Percentiles rank a stretch among this genome's conserved stretches.
phyloP scores from a whole-genome alignment of 2,888 invertebrate species.

The Cetonia aurata region DNA sequence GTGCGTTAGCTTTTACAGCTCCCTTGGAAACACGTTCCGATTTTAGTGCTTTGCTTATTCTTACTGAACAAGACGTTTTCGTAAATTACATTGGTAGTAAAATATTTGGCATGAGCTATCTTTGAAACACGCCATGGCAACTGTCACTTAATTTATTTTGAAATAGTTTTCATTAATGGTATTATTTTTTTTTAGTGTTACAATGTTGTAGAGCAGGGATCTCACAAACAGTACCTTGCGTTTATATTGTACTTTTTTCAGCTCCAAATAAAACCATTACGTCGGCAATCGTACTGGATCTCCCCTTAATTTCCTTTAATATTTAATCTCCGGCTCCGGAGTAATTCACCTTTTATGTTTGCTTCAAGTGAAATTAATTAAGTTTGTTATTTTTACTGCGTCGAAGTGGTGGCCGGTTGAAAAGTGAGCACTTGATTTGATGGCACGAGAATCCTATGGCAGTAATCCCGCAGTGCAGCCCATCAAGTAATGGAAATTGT shows the following conservation, averaged over 20 bases:
- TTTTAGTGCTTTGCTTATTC: constrained; percentile 54
- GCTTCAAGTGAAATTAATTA: constrained; percentile 34
- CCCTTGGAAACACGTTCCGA: constrained; percentile 52
- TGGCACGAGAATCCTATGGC: constrained; percentile 48
- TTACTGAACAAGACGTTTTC: constrained; percentile 36
- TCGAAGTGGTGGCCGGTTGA: constrained; percentile 19
- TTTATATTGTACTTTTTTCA: no score
- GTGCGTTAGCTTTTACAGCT: constrained; percentile 52
- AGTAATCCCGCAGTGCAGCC: constrained; percentile 54
- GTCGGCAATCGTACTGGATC: background rate
- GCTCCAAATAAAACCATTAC: background rate
- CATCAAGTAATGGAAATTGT: constrained; percentile 63
- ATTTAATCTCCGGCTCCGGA: constrained; percentile 14
- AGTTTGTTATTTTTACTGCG: constrained; percentile 39
- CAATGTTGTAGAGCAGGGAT: background rate
- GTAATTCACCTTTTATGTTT: constrained; percentile 34
- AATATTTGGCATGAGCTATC: constrained; percentile 13
- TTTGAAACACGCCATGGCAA: background rate
- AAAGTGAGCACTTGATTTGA: constrained; percentile 48
- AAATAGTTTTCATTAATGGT: no score
- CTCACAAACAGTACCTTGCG: background rate
- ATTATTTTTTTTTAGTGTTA: no score
- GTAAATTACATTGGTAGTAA: constrained; percentile 34
- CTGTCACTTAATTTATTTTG: background rate
- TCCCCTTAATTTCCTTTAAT: constrained; percentile 30